Conservation (phyloP, 1,140 invertebrate species). For the Eumaeus atala region DNA sequence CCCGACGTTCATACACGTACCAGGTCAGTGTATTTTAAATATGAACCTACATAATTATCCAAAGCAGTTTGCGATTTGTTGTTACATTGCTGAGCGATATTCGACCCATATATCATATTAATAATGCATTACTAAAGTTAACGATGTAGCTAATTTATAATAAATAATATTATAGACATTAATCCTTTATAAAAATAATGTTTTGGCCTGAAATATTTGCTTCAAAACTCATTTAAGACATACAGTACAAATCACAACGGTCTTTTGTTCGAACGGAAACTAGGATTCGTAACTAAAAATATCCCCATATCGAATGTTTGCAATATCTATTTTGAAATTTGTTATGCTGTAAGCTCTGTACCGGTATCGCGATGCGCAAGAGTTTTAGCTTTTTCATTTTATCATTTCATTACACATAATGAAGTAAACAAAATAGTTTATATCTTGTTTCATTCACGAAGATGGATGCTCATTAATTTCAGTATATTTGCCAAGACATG, state of each 20-base stretch:
- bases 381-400: not conserved
- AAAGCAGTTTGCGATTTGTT: constrained; percentile 29
- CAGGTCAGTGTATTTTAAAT: constrained; percentile 54
- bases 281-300: constrained; percentile 70
- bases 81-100: constrained; percentile 28
- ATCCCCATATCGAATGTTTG: constrained; percentile 70
- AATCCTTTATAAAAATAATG: not conserved
- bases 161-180: not conserved
- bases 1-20: constrained; percentile 52
- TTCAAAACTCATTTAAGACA: constrained; percentile 40
- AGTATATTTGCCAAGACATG: constrained; percentile 31
- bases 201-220: constrained; percentile 34
- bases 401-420: not conserved
- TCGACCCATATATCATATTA: constrained; percentile 9
- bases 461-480: constrained; percentile 18
- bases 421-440: constrained; percentile 3
- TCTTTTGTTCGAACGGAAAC: constrained; percentile 57
- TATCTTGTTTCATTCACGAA: constrained; percentile 18
- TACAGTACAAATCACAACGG: constrained; percentile 61
- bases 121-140: constrained; percentile 20
- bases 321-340: constrained; percentile 67
- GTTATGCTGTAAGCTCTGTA: constrained; percentile 40
- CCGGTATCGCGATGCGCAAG: constrained; percentile 24
- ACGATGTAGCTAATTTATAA: not conserved
- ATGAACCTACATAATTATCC: constrained; percentile 17